A percentile compares a stretch with the other conserved stretches of the same genome.
phyloP scores from a whole-genome alignment of 2,797 vertebrate genomes.

The Gymnodraco acuticeps region DNA sequence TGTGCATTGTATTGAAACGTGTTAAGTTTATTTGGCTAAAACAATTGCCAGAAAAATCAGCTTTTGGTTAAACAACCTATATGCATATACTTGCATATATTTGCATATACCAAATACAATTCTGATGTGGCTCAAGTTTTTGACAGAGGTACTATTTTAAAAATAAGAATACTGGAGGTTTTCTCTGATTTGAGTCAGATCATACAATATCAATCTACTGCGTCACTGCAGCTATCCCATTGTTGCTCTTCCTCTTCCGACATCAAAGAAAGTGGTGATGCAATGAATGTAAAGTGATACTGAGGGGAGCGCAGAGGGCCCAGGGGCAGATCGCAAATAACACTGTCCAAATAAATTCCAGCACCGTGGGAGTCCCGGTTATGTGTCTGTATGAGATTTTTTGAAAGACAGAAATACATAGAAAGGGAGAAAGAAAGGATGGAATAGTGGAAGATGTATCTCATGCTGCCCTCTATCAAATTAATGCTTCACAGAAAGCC shows the following conservation, averaged over 20 bases:
- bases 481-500: conserved; percentile 51
- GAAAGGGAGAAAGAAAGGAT: conserved; percentile 40
- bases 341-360: conserved; percentile 78
- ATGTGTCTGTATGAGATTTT: conserved; percentile 21
- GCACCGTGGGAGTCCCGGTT: conserved; percentile 65
- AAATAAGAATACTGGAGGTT: background rate
- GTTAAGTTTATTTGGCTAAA: background rate
- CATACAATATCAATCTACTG: conserved; percentile 21
- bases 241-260: conserved; percentile 43
- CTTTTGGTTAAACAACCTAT: background rate
- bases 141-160: background rate
- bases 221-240: conserved; percentile 31
- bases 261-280: conserved; percentile 65
- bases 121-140: background rate
- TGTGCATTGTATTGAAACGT: background rate
- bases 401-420: conserved; percentile 39
- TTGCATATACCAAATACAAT: background rate
- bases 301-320: conserved; percentile 62
- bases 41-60: background rate
- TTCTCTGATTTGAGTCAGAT: conserved; percentile 18
- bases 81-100: too few relatives aligned
- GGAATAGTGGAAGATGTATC: conserved; percentile 45
- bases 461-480: conserved; percentile 53
- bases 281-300: conserved; percentile 67
- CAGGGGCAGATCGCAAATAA: conserved; percentile 73